Evolutionary conservation across 2,797 vertebrate genomes (phyloP), one percentile per base, ranked within the genome.

Genomic region (Oreortyx pictus): DNA sequence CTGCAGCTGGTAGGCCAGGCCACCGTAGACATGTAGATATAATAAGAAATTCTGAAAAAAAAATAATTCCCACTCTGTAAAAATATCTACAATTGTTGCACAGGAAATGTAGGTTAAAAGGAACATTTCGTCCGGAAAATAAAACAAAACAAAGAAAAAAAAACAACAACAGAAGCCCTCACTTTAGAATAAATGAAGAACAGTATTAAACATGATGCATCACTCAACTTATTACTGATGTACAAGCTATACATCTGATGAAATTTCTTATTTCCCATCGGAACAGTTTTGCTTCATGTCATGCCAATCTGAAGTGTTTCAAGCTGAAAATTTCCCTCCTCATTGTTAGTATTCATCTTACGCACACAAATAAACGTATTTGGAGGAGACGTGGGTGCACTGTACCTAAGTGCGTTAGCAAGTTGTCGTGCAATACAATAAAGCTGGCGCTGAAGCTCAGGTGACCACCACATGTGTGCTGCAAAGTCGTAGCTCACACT

Each of bases 391-490:
- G 3, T 27, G 23, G 5, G 27, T 74, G 52, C 24, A 66, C 31
- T 66, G 33, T 31, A 15, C 31, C 31, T 46, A 70, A 6, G 2
- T 46, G 10, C 16, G 18, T 71, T 37, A 27, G 8, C 12, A 60
- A 52, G 35, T 1, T n/a, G 3, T 17, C 33, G 8, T 5, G 18
- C 14, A 29, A 22, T 3, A 83, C 10, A 7, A 29, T 19, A 72
- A 64, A 35, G 2, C 57, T 47, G 15, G 6, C 54, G 50, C 9
- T 50, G 56, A 52, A 23, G 23, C 4, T 46, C 12, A 46, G 19
- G 35, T 71, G 62, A 64, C 23, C 5, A 7, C 16, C 4, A 6
- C 0, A 1, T 22, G 24, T 0, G 1, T 25, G 29, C 37, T 54
- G 11, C 2, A 6, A n/a, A 24, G 6, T 5, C 61, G 81, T 59